These are phyloP conservation scores for Frieseomelitta varia DNA, from an alignment of 1,140 invertebrate species.

Conservation along the genomic window DNA sequence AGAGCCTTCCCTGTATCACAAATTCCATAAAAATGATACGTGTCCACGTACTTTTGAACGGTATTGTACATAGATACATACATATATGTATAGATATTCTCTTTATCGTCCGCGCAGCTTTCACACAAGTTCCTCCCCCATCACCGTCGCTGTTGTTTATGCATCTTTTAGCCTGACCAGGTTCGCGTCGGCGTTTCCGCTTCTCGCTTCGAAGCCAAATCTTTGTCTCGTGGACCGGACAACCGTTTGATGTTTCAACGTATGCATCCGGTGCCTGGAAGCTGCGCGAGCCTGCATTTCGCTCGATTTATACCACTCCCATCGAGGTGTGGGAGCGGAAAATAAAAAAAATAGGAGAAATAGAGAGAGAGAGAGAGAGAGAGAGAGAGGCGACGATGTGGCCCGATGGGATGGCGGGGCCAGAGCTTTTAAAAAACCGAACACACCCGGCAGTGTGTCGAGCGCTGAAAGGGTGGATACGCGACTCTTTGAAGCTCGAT, in stretches of 20 bases:
- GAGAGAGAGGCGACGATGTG: not conserved
- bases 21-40: too few species aligned
- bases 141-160: constrained; percentile 44
- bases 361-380: not conserved
- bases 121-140: not conserved
- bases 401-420: not conserved
- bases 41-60: too few species aligned
- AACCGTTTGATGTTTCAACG: constrained; percentile 63
- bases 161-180: constrained; percentile 12
- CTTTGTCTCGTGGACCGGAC: constrained; percentile 14
- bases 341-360: not conserved
- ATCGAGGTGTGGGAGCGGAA: not conserved
- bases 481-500: constrained; percentile 66
- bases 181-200: not conserved
- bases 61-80: too few species aligned
- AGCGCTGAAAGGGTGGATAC: constrained; percentile 57
- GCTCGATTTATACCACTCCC: constrained; percentile 16
- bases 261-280: constrained; percentile 30
- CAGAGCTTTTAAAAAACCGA: constrained; percentile 65
- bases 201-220: not conserved
- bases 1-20: too few species aligned
- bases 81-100: not conserved
- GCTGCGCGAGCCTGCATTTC: constrained; percentile 26
- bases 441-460: constrained; percentile 48
- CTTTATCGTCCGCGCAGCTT: not conserved